Evolutionary conservation across 2,113 vertebrate genomes (phyloP).

Genomic region (Clarias macrocephalus): DNA sequence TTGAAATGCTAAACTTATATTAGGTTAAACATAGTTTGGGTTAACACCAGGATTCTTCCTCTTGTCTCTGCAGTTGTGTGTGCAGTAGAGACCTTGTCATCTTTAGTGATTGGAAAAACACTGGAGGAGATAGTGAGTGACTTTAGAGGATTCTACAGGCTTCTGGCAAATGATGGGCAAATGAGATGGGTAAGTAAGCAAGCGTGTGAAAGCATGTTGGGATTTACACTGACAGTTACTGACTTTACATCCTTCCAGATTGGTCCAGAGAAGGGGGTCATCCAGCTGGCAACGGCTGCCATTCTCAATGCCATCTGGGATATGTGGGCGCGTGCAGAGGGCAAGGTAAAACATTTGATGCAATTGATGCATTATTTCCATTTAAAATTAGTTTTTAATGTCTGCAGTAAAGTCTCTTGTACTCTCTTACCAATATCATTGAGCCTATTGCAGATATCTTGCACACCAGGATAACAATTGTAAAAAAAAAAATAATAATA

Average conservation of each 20-base stretch:
- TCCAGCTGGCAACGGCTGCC: constrained; percentile 73
- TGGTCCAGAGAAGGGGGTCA: constrained; percentile 78
- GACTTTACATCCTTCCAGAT: constrained; percentile 60
- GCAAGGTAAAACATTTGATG: constrained; percentile 69
- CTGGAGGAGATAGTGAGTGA: constrained; percentile 73
- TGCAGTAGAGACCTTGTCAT: constrained; percentile 71
- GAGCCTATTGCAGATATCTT: background rate
- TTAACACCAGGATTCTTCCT: background rate
- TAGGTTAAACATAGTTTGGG: background rate
- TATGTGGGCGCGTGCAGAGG: constrained; percentile 76
- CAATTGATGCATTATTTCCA: background rate
- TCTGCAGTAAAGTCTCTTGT: background rate
- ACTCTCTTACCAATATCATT: background rate
- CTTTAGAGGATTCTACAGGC: constrained; percentile 79
- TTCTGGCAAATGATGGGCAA: constrained; percentile 75
- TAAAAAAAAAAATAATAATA: background rate
- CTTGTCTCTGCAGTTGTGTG: constrained; percentile 67
- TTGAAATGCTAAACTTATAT: background rate
- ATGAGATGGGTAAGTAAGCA: constrained; percentile 75
- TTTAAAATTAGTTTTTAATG: background rate
- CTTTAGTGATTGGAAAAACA: constrained; percentile 71
- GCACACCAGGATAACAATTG: background rate
- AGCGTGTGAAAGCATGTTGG: background rate
- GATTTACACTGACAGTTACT: background rate
- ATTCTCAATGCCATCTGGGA: constrained; percentile 82